phyloP scores from a whole-genome alignment of 2,113 vertebrate genomes.

The Probosciger aterrimus region DNA sequence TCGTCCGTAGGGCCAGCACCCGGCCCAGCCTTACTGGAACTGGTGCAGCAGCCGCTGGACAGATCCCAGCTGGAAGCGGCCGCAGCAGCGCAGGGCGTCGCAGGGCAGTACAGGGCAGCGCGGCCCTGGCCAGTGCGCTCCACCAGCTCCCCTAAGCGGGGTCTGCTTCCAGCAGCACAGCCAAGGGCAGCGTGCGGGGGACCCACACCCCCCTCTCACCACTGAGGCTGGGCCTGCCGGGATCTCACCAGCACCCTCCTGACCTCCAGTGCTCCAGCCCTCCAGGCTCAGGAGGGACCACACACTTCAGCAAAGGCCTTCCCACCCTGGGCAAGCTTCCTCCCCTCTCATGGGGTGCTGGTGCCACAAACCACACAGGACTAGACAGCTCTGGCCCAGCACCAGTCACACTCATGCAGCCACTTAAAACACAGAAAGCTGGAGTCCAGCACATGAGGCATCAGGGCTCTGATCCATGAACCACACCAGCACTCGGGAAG shows the following conservation, averaged over 20 bases:
- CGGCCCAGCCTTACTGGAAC: not conserved
- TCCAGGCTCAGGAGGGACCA: not conserved
- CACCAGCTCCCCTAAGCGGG: fast-evolving
- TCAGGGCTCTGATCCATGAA: not conserved
- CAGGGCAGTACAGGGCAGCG: not conserved
- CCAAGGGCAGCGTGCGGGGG: not conserved
- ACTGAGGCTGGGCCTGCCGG: not conserved
- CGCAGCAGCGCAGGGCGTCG: not conserved
- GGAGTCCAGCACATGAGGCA: not conserved
- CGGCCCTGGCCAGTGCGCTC: not conserved
- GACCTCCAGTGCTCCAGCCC: fast-evolving
- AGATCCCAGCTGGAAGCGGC: not conserved
- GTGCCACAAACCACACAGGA: not conserved
- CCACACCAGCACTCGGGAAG: fast-evolving
- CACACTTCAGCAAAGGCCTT: not conserved
- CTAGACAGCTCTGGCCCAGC: not conserved
- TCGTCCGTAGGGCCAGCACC: not conserved
- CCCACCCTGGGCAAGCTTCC: not conserved
- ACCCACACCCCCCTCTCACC: not conserved
- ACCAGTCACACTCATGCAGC: too few species aligned
- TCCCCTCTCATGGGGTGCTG: not conserved
- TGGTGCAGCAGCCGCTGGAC: not conserved
- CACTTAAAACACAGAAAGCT: not conserved
- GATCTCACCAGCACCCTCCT: not conserved
- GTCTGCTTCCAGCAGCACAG: not conserved